Conservation (phyloP, 2,113 vertebrate genomes). For the Takifugu bimaculatus region DNA sequence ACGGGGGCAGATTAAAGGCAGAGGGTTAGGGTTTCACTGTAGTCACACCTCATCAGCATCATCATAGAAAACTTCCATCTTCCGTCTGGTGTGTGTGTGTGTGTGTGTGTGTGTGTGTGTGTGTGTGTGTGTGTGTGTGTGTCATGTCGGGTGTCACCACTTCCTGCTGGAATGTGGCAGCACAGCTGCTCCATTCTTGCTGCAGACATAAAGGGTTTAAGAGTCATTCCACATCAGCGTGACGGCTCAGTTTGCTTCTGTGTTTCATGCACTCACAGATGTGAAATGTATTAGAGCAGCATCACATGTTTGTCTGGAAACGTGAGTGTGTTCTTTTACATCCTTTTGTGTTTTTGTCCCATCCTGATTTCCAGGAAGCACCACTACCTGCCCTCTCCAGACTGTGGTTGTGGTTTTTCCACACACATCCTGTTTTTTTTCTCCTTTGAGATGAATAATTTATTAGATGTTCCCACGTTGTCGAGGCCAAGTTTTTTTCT, state of each 20-base stretch:
- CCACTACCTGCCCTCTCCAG: slow-evolving; percentile 15
- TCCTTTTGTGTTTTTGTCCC: not conserved
- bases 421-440: not conserved
- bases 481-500: slow-evolving; percentile 22
- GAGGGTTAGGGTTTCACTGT: too few species aligned
- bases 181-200: slow-evolving; percentile 26
- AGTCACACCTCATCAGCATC: too few species aligned
- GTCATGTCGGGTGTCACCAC: slow-evolving; percentile 32
- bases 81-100: too few species aligned
- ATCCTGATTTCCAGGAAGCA: slow-evolving; percentile 4
- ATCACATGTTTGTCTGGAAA: too few species aligned
- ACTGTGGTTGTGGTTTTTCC: not conserved
- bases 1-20: too few species aligned
- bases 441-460: slow-evolving; percentile 19
- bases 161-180: slow-evolving; percentile 6
- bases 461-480: not conserved
- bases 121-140: slow-evolving; percentile 8
- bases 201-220: slow-evolving; percentile 3
- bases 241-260: not conserved
- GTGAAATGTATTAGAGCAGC: too few species aligned
- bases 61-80: too few species aligned
- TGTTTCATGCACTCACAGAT: too few species aligned
- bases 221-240: not conserved
- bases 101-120: not conserved
- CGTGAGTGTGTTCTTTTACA: not conserved